phyloP scores from a whole-genome alignment of 2,797 vertebrate genomes.

The Neoniphon sammara region DNA sequence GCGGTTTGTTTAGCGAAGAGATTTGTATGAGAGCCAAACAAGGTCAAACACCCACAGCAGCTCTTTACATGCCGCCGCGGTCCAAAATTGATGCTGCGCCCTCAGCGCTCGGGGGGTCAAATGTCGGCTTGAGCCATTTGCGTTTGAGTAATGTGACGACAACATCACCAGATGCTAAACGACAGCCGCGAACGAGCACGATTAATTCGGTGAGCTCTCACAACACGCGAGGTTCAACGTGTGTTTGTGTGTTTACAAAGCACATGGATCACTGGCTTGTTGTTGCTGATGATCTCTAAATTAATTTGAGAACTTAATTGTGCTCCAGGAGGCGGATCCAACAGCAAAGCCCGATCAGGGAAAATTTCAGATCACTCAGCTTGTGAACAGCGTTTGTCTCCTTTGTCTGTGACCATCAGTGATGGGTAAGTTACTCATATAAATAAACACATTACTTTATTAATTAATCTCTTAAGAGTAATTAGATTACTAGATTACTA shows the following conservation, averaged over 20 bases:
- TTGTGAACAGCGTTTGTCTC: no score
- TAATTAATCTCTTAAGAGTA: no score
- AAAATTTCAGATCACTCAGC: neutral
- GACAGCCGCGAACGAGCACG: constrained; percentile 1
- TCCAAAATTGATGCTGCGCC: neutral
- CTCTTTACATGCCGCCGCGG: constrained; percentile 9
- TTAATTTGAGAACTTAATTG: constrained; percentile 19
- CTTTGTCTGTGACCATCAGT: no score
- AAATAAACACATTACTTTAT: no score
- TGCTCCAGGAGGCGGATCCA: no score
- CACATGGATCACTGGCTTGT: constrained; percentile 7
- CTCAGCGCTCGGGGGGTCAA: neutral
- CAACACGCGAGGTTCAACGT: constrained; percentile 29
- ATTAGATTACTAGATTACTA: no score
- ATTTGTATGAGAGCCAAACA: constrained; percentile 61
- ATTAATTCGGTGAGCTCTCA: constrained; percentile 2
- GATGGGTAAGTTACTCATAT: no score
- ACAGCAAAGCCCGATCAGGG: no score
- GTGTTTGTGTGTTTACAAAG: constrained; percentile 23
- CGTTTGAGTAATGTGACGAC: neutral
- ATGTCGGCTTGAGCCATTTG: constrained; percentile 12
- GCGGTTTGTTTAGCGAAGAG: constrained; percentile 60
- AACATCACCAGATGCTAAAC: constrained; percentile 9
- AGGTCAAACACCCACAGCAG: constrained; percentile 15
- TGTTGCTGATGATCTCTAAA: constrained; percentile 48